These are phyloP conservation scores for Brachystomella parvula DNA, from an alignment of 1,140 invertebrate species.

Conservation along the genomic window DNA sequence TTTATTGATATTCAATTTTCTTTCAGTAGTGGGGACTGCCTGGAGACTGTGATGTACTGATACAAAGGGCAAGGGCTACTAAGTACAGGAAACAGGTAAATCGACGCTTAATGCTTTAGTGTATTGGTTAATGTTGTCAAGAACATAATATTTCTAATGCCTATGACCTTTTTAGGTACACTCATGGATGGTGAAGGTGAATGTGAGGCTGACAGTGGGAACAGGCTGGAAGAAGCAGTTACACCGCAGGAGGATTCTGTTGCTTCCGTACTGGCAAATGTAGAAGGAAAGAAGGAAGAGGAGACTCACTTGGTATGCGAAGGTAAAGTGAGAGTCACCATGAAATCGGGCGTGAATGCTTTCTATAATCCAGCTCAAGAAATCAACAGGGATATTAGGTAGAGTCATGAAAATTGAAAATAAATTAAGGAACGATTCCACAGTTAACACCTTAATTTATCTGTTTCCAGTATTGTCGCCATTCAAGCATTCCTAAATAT, in stretches of 20 bases:
- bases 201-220: not conserved
- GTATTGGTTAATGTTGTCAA: not conserved
- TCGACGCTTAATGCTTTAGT: not conserved
- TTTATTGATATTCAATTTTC: not conserved
- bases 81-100: not conserved
- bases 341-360: constrained; percentile 58
- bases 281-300: not conserved
- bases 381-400: constrained; percentile 92
- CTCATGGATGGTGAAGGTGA: not conserved
- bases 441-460: constrained; percentile 22
- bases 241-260: not conserved
- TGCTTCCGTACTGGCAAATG: not conserved
- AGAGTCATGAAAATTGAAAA: constrained; percentile 32
- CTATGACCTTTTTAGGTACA: not conserved
- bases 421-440: not conserved
- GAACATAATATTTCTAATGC: not conserved
- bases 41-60: not conserved
- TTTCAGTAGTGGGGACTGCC: not conserved
- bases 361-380: constrained; percentile 98
- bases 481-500: constrained; percentile 35
- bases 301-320: constrained; percentile 46
- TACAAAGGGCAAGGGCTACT: not conserved
- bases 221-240: not conserved
- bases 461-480: constrained; percentile 44
- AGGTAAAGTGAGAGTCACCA: constrained; percentile 63